Conservation (phyloP, 2,797 vertebrate species). For the Acestrorhynchus altus region DNA sequence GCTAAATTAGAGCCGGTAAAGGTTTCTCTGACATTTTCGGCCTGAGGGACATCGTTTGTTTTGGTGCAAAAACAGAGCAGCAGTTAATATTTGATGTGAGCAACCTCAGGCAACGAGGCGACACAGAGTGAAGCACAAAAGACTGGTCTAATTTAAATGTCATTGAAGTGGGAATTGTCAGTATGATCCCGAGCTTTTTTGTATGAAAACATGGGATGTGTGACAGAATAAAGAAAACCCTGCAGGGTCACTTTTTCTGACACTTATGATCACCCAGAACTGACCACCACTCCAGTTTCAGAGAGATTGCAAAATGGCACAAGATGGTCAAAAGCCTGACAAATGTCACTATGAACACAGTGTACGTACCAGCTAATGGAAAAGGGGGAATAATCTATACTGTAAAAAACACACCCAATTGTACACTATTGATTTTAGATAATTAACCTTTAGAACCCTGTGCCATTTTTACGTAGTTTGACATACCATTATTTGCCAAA, state of each 20-base stretch:
- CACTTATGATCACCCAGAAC: conserved; percentile 25
- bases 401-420: neutral
- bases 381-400: neutral
- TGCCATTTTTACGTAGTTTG: too few relatives aligned
- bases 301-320: conserved; percentile 24
- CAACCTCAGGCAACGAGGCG: conserved; percentile 52
- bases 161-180: conserved; percentile 41
- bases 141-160: conserved; percentile 61
- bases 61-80: conserved; percentile 52
- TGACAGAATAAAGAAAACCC: conserved; percentile 31
- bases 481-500: too few relatives aligned
- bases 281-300: conserved; percentile 23
- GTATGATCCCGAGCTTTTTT: conserved; percentile 9
- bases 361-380: neutral
- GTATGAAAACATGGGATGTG: conserved; percentile 2
- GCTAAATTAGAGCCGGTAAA: conserved; percentile 57
- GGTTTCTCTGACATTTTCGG: conserved; percentile 63
- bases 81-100: conserved; percentile 63
- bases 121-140: conserved; percentile 35
- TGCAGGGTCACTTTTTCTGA: conserved; percentile 12
- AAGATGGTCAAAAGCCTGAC: conserved; percentile 8
- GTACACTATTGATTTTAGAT: conserved; percentile 15
- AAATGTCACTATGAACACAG: conserved; percentile 30
- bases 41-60: conserved; percentile 59
- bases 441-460: too few relatives aligned